phyloP scores from a whole-genome alignment of 2,888 invertebrate genomes.

The Pollenia amentaria region DNA sequence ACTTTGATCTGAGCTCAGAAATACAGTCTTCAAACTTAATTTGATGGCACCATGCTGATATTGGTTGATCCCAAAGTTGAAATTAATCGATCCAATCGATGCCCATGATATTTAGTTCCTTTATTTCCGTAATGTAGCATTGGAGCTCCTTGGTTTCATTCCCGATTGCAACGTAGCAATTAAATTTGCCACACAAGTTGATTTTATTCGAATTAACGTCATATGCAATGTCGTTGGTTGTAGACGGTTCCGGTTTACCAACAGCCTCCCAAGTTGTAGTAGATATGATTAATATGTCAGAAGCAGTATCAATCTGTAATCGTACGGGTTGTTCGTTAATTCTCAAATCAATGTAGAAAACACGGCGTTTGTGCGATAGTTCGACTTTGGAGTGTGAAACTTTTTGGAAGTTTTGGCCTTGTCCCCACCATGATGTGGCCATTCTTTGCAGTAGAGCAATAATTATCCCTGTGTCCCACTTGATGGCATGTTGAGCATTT shows the following conservation, averaged over 20 bases:
- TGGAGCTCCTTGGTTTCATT: not conserved
- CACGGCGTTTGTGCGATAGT: too few species aligned
- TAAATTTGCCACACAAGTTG: conserved; percentile 6
- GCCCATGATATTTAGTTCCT: conserved; percentile 25
- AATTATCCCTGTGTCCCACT: too few species aligned
- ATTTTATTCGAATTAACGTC: not conserved
- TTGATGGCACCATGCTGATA: too few species aligned
- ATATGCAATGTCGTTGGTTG: conserved; percentile 6
- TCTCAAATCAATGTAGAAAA: too few species aligned
- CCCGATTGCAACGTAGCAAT: not conserved
- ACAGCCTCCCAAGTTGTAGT: not conserved
- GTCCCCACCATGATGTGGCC: too few species aligned
- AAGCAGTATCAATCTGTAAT: not conserved
- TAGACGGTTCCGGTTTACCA: conserved; percentile 12
- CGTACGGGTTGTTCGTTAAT: not conserved
- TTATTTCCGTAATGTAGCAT: conserved; percentile 38
- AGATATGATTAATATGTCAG: conserved; percentile 20
- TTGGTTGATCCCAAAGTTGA: too few species aligned
- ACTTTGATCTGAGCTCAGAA: not conserved
- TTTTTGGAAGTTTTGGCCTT: too few species aligned
- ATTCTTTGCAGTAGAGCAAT: too few species aligned
- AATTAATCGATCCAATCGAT: conserved; percentile 32
- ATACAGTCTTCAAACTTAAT: conserved; percentile 34
- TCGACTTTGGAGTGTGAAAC: too few species aligned
- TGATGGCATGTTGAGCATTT: not conserved